Base-by-base conservation (phyloP, 2,888 invertebrate species). In the Entomobrya multifasciata region DNA sequence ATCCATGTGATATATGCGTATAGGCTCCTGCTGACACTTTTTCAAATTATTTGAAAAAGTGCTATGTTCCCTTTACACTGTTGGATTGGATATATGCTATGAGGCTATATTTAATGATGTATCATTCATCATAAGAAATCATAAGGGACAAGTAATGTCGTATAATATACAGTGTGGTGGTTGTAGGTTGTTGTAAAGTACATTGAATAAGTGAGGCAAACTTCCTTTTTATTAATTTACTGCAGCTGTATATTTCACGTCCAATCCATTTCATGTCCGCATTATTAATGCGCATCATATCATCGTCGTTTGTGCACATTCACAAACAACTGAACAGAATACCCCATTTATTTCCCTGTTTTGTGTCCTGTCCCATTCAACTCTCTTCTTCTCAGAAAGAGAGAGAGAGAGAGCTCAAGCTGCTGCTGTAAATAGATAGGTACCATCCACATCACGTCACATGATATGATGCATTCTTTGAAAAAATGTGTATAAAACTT, bases 181-280 rank as follows among this genome's bases (percentile, higher is more conserved):
- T 22, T 25, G 10, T 4, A 25, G 10, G 25, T 6, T 17, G n/a
- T n/a, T n/a, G n/a, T n/a, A n/a, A 22, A 30, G 15, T 65, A n/a
- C 49, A 15, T n/a, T 10, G 49, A 13, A n/a, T 15, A n/a, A 4
- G 49, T 36, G 30, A 41, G 65, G 65, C 27, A 72, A 82, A 8
- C 82, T 82, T 82, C 82, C 82, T 76, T 82, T 65, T 82, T 47
- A 55, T 62, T 82, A 82, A 82, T 82, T 82, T 82, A 82, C 74
- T 27, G 57, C 55, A 17, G 30, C 36, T 49, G 70, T 41, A 22
- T 49, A 65, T 65, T 65, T 65, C 65, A 65, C 65, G 65, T 65
- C 65, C 65, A 65, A 65, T 65, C 65, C 65, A 36, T 65, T 65
- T 36, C 65, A 41, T 41, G 65, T 17, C n/a, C 20, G 11, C 65